Evolutionary conservation across 92 coral and sea anemone species (phyloP).

Genomic region (Palythoa grandis): DNA sequence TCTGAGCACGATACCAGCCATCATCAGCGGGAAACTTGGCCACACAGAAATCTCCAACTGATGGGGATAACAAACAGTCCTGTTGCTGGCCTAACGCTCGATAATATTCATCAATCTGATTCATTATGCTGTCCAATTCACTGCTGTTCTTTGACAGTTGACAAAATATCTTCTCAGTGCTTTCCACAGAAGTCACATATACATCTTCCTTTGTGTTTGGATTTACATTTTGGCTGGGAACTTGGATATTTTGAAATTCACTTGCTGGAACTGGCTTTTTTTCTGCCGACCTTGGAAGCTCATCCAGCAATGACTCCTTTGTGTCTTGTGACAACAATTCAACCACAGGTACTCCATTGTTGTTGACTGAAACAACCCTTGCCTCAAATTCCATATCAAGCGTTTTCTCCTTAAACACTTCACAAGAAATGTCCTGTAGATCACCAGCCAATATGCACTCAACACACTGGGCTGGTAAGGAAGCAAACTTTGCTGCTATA

Average conservation of each 20-base stretch:
- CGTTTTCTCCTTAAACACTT: conserved; percentile 26
- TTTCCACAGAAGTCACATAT: neutral
- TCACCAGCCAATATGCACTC: conserved; percentile 18
- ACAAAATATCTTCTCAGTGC: conserved; percentile 70
- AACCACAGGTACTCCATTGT: conserved; percentile 35
- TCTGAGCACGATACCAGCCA: conserved; percentile 38
- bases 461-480: conserved; percentile 54
- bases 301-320: conserved; percentile 28
- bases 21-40: conserved; percentile 1
- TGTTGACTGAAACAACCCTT: conserved; percentile 8
- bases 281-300: neutral
- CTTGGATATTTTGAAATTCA: conserved; percentile 2
- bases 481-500: conserved; percentile 71
- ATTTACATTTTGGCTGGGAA: conserved; percentile 22
- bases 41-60: conserved; percentile 44
- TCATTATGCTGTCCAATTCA: conserved; percentile 36
- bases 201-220: neutral
- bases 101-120: conserved; percentile 7
- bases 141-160: conserved; percentile 54
- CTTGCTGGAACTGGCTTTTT: conserved; percentile 10
- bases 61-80: conserved; percentile 63
- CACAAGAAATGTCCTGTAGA: neutral
- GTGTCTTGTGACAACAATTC: conserved; percentile 13
- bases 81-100: conserved; percentile 39
- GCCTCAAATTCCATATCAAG: conserved; percentile 48